Base-by-base conservation (phyloP, 2,888 invertebrate species). In the Epinotia bilunana region DNA sequence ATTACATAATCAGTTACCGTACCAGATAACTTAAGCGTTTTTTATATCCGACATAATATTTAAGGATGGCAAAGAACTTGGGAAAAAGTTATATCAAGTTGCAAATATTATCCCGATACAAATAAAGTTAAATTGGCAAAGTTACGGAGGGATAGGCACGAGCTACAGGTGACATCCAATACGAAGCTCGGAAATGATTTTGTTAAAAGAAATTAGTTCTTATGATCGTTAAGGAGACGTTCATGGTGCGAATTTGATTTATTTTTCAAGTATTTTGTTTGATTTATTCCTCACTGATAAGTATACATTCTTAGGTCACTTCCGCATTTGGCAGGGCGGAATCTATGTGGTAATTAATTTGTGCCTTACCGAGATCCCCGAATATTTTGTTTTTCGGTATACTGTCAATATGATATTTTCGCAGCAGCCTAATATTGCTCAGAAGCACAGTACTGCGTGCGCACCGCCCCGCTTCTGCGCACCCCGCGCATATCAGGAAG, bases 61-160 rank as follows among this genome's bases (percentile, higher is more conserved):
- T 87, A 87, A 84, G 81, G 80, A 81, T 84, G 84, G 83, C 84
- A 86, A 88, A 87, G 86, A 84, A 87, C 83, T 85, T 84, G 75
- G 80, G 80, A 83, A 86, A 88, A 92, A 92, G 87, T 92, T 90
- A 85, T 89, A 75, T 85, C 87, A 87, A 88, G 87, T 89, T 83
- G 77, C 85, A 83, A 91, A 90, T 92, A 91, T 91, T 87, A 85
- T 82, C 79, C 79, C 85, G 89, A 90, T 89, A 91, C 88, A 91
- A 91, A 91, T 92, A 92, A 93, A 93, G 93, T 93, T 93, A 93
- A 93, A 93, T 93, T 93, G 92, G 90, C 85, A 93, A 93, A 93
- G 93, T 93, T 93, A 81, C 78, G 79, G 81, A 84, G 84, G 82
- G 84, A 83, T 83, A 83, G 82, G 82, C 39, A 67, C 49, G 20